Base-by-base conservation (phyloP, 2,888 invertebrate genomes). In the Eumacrocentrus americanus region DNA sequence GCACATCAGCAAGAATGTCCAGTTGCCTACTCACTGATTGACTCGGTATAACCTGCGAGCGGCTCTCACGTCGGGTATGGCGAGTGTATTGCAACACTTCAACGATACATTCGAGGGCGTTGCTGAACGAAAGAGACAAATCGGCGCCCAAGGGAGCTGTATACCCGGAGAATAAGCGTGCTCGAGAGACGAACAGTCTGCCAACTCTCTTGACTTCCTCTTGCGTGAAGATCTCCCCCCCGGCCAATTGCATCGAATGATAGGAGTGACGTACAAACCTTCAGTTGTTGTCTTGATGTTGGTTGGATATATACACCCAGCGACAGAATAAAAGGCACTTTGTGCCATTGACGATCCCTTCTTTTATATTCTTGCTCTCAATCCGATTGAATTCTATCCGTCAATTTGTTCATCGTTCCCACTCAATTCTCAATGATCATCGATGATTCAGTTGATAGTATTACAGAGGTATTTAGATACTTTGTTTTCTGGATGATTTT, bases 151-250 rank as follows among this genome's bases (percentile, higher is more conserved):
- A 35, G 34, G 2, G n/a, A 20, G 12, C 16, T 14, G 34, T 14
- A 5, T 29, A 7, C 44, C n/a, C 34, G 6, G 18, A 54, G 16
- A 35, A 35, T 48, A 25, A 57, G 16, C 9, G 22, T 14, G 44
- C 47, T 12, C 25, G n/a, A 44, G 14, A 44, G 12, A 22, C 20
- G 23, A 12, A 48, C 57, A 56, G 51, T 56, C 55, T 18, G 35
- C 11, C 35, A 29, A 38, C 58, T 63, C 55, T 58, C 52, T 51
- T 47, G 51, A 47, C 60, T 58, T 50, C 34, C 52, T 61, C 58
- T 56, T 47, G 65, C 65, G 58, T 53, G 58, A 58, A 50, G 57
- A 63, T 37, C 22, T 23, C 38, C 47, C n/a, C n/a, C n/a, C 38
- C 44, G 34, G 20, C 35, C 37, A 48, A 29, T 20, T 25, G 35